Percentiles rank a stretch among this genome's conserved stretches.
phyloP scores from a whole-genome alignment of 2,113 vertebrate species.

The Lophotis ruficrista region DNA sequence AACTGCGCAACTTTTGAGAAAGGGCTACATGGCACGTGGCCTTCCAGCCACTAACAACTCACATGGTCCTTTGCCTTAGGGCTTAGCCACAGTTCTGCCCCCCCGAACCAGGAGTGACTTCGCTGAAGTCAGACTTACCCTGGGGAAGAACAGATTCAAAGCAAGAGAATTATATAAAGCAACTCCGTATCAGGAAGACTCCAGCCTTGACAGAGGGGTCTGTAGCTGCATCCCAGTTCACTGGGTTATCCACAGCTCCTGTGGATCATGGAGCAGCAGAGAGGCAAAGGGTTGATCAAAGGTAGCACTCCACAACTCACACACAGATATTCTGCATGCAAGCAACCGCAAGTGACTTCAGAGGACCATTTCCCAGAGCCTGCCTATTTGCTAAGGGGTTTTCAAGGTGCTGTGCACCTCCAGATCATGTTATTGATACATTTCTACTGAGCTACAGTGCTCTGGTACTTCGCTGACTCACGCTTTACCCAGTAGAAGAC shows the following conservation, averaged over 20 bases:
- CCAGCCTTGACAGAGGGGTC: not conserved
- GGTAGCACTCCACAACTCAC: not conserved
- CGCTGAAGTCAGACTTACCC: not conserved
- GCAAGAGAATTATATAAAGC: not conserved
- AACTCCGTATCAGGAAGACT: not conserved
- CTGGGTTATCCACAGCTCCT: not conserved
- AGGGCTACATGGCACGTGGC: not conserved
- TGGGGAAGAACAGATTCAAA: not conserved
- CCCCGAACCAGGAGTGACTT: not conserved
- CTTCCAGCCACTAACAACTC: not conserved
- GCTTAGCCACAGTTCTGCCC: not conserved
- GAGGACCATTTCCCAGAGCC: not conserved
- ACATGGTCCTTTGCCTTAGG: not conserved
- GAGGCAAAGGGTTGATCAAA: not conserved
- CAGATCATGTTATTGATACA: accelerated
- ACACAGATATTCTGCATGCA: too few relatives aligned
- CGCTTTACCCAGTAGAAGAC: not conserved
- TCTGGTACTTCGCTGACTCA: not conserved
- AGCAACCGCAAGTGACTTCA: not conserved
- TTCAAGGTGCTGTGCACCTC: not conserved
- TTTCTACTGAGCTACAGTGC: not conserved
- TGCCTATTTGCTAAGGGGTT: not conserved
- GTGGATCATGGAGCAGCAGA: not conserved
- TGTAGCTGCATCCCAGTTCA: not conserved
- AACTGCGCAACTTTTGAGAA: not conserved